A percentile compares a stretch with the other conserved stretches of the same genome.
Evolutionary conservation across 2,113 vertebrate genomes (phyloP).

Genomic region (Barnardius zonarius): DNA sequence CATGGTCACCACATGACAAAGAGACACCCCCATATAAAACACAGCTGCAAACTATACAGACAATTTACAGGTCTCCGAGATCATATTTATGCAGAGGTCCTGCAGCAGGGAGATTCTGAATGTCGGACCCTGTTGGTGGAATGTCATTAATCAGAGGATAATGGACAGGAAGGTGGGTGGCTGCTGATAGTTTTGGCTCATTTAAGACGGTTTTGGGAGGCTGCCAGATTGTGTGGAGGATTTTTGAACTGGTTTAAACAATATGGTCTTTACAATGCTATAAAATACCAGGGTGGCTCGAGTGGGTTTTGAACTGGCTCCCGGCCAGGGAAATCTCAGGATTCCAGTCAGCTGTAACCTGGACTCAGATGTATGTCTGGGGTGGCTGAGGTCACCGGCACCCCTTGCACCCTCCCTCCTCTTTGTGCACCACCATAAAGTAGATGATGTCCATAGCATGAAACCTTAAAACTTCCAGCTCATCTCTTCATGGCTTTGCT

Average conservation of each 20-base stretch:
- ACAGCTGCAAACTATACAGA: slow-evolving; percentile 40
- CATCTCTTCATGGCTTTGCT: background rate
- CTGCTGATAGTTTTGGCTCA: slow-evolving; percentile 82
- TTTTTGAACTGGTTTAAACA: slow-evolving; percentile 78
- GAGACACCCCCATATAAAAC: background rate
- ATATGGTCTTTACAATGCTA: slow-evolving; percentile 78
- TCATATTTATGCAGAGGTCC: slow-evolving; percentile 33
- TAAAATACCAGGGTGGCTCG: slow-evolving; percentile 73
- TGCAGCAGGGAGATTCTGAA: slow-evolving; percentile 45
- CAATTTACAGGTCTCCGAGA: slow-evolving; percentile 28
- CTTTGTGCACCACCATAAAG: background rate
- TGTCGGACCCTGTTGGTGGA: slow-evolving; percentile 22
- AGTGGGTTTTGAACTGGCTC: slow-evolving; percentile 61
- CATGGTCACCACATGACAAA: background rate
- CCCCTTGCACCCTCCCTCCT: background rate
- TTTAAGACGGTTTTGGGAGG: slow-evolving; percentile 72
- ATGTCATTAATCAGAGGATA: slow-evolving; percentile 69
- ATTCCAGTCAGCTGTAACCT: slow-evolving; percentile 74
- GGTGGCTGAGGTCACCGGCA: slow-evolving; percentile 61
- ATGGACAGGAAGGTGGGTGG: slow-evolving; percentile 76
- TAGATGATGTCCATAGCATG: background rate
- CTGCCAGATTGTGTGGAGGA: slow-evolving; percentile 71
- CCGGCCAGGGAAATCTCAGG: slow-evolving; percentile 72
- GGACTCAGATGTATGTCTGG: slow-evolving; percentile 58
- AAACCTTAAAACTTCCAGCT: background rate